phyloP scores from a whole-genome alignment of 2,888 invertebrate species.

The Watsonalla binaria region DNA sequence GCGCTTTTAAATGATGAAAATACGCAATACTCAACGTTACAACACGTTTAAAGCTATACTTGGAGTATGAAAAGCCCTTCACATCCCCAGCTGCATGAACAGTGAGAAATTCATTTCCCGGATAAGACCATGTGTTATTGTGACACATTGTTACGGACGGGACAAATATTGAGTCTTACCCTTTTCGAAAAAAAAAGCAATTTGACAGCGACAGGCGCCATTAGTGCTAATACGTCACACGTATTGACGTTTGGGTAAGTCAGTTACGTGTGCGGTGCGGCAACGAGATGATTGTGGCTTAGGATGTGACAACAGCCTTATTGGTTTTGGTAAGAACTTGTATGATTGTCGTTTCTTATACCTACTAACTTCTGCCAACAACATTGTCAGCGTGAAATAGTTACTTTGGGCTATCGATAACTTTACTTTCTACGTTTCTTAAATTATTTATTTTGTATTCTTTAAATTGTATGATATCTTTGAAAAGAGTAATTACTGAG shows the following conservation, averaged over 20 bases:
- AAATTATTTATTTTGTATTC: too few species aligned
- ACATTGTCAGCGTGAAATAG: too few species aligned
- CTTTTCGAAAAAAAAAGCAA: conserved; percentile 1
- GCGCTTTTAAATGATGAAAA: too few species aligned
- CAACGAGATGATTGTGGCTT: neutral
- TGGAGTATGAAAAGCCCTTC: neutral
- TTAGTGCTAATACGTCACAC: conserved; percentile 19
- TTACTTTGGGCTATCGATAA: too few species aligned
- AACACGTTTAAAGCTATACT: too few species aligned
- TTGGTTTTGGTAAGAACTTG: too few species aligned
- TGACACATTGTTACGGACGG: conserved; percentile 15
- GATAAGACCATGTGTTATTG: conserved; percentile 29
- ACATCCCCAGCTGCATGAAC: conserved; percentile 15
- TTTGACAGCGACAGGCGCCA: conserved; percentile 10
- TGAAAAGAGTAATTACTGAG: too few species aligned
- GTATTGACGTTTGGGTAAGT: neutral
- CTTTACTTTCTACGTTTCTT: too few species aligned
- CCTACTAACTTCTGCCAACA: too few species aligned
- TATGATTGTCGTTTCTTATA: too few species aligned
- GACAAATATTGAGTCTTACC: conserved; percentile 25
- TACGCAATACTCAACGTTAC: too few species aligned
- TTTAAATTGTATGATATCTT: too few species aligned
- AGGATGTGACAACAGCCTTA: neutral
- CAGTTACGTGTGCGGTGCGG: neutral
- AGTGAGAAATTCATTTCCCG: conserved; percentile 29